Base-by-base conservation (phyloP, 2,797 vertebrate genomes). In the Varecia variegata region DNA sequence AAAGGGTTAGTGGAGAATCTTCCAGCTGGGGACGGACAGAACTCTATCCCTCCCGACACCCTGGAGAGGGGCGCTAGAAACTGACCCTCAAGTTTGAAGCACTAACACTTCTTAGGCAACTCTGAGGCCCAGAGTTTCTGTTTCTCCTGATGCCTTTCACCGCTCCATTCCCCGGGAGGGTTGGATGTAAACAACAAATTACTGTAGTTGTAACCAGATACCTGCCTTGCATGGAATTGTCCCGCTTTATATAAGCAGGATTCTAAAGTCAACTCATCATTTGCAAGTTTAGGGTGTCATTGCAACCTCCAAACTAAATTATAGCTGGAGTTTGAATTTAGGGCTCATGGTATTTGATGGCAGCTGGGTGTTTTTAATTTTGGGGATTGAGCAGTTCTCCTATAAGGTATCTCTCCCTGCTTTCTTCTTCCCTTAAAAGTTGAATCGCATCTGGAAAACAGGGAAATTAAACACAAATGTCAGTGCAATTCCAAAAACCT, bases 381-480 rank as follows among this genome's bases (percentile, higher is more conserved):
- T 73, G 81, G 84, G 60, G 97, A 96, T 65, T n/a, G 52, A 80
- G 88, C 50, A 81, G 92, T 62, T 68, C 74, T 94, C 7, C 4
- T 90, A 68, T 94, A 95, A n/a, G 87, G 60, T 97, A 97, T 90
- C 96, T 85, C 60, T 97, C 3, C 1, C 4, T 81, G 82, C 79
- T 76, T 95, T 97, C 96, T 97, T 95, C 56, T 96, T 95, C 68
- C n/a, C 71, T 88, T 89, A 81, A 91, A 79, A 94, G 58, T 93
- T 62, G 82, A 93, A 90, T 76, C 86, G 88, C 73, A 9, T 96
- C 96, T 96, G 47, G 71, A 94, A 94, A 96, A 92, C 80, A 96
- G 77, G 52, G 79, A 97, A 95, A 97, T 97, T 90, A 96, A 97
- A 97, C 87, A 97, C 96, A 97, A 98, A 97, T 97, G 96, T 97